These are phyloP conservation scores for Catajapyx aquilonaris DNA, from an alignment of 1,140 invertebrate species.

Conservation along the genomic window DNA sequence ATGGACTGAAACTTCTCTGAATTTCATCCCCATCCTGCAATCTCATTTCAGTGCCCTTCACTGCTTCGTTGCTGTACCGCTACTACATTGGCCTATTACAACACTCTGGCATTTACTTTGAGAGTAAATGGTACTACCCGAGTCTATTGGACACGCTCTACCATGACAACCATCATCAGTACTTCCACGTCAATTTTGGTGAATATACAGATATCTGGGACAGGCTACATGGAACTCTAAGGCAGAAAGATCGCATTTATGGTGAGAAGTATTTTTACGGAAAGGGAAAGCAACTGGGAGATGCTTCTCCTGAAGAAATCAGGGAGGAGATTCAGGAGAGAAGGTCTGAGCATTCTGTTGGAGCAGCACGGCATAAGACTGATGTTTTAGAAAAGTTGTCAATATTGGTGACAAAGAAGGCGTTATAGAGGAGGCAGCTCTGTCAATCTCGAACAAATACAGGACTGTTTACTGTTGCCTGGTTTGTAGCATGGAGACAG, in stretches of 20 bases:
- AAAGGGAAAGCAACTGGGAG: conserved; percentile 25
- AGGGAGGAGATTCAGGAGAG: conserved; percentile 24
- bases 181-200: conserved; percentile 43
- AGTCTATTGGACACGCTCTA: background rate
- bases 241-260: conserved; percentile 37
- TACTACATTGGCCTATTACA: background rate
- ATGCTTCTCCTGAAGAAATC: conserved; percentile 24
- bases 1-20: background rate
- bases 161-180: conserved; percentile 1
- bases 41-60: background rate
- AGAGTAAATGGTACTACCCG: background rate
- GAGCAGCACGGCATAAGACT: no score
- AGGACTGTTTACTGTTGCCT: no score
- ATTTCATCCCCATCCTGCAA: background rate
- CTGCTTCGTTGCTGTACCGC: background rate
- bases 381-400: no score
- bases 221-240: conserved; percentile 41
- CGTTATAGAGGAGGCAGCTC: no score
- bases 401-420: no score
- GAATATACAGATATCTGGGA: conserved; percentile 47
- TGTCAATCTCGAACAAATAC: no score
- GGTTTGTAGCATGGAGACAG: no score
- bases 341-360: conserved; percentile 26
- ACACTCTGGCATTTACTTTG: background rate
- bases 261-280: conserved; percentile 41